Evolutionary conservation across 2,797 vertebrate species (phyloP), one percentile per base, ranked within the genome.

Genomic region (Sitta carolinensis): DNA sequence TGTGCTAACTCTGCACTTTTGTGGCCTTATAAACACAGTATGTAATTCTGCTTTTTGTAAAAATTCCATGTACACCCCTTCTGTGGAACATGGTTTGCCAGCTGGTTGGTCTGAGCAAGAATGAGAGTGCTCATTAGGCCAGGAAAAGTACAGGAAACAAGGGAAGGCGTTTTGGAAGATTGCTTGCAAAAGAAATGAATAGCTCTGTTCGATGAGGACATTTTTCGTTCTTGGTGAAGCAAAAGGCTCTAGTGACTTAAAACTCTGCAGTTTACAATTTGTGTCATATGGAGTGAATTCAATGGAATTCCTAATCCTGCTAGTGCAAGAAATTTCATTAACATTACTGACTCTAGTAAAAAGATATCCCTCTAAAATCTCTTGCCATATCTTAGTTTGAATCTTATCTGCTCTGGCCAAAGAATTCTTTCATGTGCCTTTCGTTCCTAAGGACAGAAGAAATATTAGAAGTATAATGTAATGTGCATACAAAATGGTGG

Each of bases 1-100:
- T 94, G 86, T 95, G 96, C 95, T 92, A 87, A 92, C 82, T 85
- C 89, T 84, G 89, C 82, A 92, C 72, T 92, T 95, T 62, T 64
- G 47, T 84, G 89, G 76, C 69, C 62, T 87, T 63, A 51, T 63
- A 91, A 91, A 84, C 75, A 85, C 58, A 92, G 78, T 70, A 74
- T 87, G 47, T 81, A 77, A 78, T 94, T 95, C 69, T 92, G 40
- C 29, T 89, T 87, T 95, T 89, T 92, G 47, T 88, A 73, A 83
- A 55, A 59, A 78, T 84, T 89, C 48, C 73, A 25, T 87, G 55
- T 86, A 69, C 57, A 55, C 55, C 62, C 73, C 80, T 89, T 87
- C 74, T 90, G 90, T 93, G 83, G 57, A 90, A 87, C 76, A 42
- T 32, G 47, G 73, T 62, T 94, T 91, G 84, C 92, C 87, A 91